Conservation (phyloP, 64 coral and sea anemone species). For the Stichodactyla helianthus region DNA sequence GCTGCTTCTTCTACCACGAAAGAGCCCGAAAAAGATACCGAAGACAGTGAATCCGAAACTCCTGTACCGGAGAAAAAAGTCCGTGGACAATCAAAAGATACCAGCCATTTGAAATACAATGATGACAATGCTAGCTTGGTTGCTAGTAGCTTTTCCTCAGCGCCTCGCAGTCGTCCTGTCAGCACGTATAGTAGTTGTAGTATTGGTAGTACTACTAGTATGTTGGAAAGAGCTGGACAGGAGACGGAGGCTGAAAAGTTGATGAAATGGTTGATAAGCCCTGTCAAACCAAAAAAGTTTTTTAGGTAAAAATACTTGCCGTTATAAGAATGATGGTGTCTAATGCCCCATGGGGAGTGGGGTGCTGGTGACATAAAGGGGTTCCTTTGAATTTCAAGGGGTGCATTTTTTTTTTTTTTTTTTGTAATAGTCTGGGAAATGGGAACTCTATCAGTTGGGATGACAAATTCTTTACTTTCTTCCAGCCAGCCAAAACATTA, state of each 20-base stretch:
- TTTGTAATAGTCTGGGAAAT: no score
- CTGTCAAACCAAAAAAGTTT: slow-evolving; percentile 90
- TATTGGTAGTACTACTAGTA: slow-evolving; percentile 8
- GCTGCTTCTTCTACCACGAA: not conserved
- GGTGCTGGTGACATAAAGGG: no score
- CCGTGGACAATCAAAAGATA: not conserved
- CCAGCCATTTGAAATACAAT: not conserved
- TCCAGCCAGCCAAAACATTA: no score
- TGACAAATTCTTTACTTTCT: no score
- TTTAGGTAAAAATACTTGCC: slow-evolving; percentile 63
- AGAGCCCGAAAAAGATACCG: slow-evolving; percentile 10
- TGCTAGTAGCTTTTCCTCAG: not conserved
- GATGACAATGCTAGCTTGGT: not conserved
- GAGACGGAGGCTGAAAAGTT: slow-evolving; percentile 76
- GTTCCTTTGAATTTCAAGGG: no score
- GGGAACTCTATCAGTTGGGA: no score
- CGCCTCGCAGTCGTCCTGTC: slow-evolving; percentile 13
- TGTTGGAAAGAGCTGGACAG: slow-evolving; percentile 33
- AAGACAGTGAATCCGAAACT: not conserved
- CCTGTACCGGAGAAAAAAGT: not conserved
- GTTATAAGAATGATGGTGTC: not conserved
- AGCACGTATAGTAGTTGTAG: slow-evolving; percentile 51
- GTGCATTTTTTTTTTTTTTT: not conserved
- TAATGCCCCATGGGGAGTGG: no score
- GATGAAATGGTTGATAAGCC: slow-evolving; percentile 90